These are phyloP conservation scores for Potorous gilbertii DNA, from an alignment of 2,797 vertebrate species.

Conservation along the genomic window DNA sequence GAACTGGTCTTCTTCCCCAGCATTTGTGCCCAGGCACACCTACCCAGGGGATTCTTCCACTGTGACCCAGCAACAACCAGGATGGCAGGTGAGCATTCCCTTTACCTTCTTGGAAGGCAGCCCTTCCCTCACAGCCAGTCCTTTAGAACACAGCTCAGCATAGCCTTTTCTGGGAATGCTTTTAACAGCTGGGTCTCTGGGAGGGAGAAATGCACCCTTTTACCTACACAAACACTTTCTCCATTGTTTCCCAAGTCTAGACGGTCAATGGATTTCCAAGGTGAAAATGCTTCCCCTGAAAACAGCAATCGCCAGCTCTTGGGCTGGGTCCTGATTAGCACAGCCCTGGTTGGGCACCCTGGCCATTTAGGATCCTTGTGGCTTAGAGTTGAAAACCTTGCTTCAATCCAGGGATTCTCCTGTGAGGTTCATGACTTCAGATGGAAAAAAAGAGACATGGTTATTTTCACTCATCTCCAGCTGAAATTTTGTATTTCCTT, in stretches of 20 bases:
- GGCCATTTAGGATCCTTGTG: no score
- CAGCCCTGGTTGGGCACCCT: background rate
- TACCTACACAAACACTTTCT: background rate
- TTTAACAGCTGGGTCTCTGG: background rate
- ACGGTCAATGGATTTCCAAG: background rate
- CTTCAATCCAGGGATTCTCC: background rate
- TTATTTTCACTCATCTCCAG: background rate
- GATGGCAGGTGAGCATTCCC: background rate
- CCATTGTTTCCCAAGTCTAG: background rate
- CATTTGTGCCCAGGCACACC: background rate
- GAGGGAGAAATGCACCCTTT: background rate
- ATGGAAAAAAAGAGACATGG: background rate
- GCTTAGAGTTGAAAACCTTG: background rate
- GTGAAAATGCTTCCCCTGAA: background rate
- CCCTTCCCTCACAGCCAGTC: background rate
- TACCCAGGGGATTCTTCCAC: no score
- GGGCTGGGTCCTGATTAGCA: background rate
- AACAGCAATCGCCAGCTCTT: background rate
- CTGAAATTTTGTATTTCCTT: background rate
- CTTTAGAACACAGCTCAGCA: background rate
- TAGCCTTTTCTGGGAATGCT: background rate
- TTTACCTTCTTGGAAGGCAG: no score
- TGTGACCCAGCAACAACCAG: background rate
- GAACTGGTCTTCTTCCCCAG: background rate
- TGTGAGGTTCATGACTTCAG: background rate